Evolutionary conservation across 1,140 invertebrate genomes (phyloP), one percentile per base, ranked within the genome.

Genomic region (Nephila pilipes): DNA sequence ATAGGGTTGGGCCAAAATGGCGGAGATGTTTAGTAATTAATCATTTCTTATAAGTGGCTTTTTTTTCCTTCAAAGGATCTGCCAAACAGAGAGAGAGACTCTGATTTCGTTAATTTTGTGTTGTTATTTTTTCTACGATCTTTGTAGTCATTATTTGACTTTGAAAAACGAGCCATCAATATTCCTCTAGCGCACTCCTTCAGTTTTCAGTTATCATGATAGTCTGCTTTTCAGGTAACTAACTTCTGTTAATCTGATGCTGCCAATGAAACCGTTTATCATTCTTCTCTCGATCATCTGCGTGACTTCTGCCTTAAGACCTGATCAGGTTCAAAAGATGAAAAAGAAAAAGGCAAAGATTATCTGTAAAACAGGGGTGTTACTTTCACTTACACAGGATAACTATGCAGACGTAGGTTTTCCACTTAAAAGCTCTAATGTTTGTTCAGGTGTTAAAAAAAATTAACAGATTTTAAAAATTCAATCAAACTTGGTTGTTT

Each of bases 11-110:
- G 91, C 83, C 25, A 32, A 20, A 63, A 36, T 58, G 54, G 57
- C n/a, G 79, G 81, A 69, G 80, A 85, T 92, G 81, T 85, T 60
- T 5, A 65, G n/a, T 46, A 87, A 87, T 87, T 87, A 93, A 93
- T 93, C 91, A 87, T 93, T 87, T 87, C n/a, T 55, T 92, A 63
- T 85, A 92, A 92, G 90, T 93, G 65, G 83, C 83, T 87, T 87
- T 87, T 79, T n/a, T 46, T 46, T 46, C 32, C 91, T 87, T 85
- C 60, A 92, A 85, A 85, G 81, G 91, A 58, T 22, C 60, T 85
- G 58, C 58, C 36, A 55, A 69, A 63, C 80, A 58, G 60, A 60
- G n/a, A 54, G 58, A 65, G n/a, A 54, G 58, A 65, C 54, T 85
- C 60, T 54, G 80, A 69, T 92, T 92, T 79, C 69, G 38, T 87